Evolutionary conservation across 2,113 vertebrate genomes (phyloP).

Genomic region (Anolis carolinensis): DNA sequence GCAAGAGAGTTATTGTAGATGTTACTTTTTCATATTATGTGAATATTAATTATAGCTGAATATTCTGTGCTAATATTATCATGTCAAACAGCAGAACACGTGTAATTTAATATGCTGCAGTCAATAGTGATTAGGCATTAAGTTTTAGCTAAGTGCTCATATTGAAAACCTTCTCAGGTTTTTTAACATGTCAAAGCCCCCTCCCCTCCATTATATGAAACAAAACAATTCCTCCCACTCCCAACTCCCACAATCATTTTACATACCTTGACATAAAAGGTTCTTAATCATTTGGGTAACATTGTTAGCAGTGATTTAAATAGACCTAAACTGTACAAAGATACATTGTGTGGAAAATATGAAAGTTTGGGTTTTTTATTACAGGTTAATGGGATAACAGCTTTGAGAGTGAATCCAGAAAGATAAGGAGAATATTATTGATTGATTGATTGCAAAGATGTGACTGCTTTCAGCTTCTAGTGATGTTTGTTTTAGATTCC

Average conservation of each 20-base stretch:
- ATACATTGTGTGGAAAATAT: background rate
- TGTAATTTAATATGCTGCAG: background rate
- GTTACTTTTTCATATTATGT: conserved; percentile 8
- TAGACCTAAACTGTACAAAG: background rate
- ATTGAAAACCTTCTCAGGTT: conserved; percentile 10
- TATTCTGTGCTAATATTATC: conserved; percentile 17
- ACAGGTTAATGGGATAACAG: conserved; percentile 40
- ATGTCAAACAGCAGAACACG: conserved; percentile 12
- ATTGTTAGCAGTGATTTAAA: background rate
- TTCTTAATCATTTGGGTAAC: background rate
- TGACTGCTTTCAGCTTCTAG: background rate
- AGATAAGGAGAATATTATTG: conserved; percentile 15
- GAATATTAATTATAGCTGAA: conserved; percentile 38
- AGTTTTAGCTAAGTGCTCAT: conserved; percentile 48
- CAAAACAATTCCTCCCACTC: background rate
- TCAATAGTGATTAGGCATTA: conserved; percentile 49
- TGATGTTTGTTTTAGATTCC: background rate
- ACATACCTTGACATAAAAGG: background rate
- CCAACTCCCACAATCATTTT: background rate
- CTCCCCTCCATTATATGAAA: conserved; percentile 23
- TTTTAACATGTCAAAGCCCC: conserved; percentile 23
- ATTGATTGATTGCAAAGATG: conserved; percentile 30
- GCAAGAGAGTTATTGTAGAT: conserved; percentile 13
- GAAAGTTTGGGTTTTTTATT: conserved; percentile 30
- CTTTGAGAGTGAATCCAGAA: conserved; percentile 55